A percentile compares a stretch with the other conserved stretches of the same genome.
Evolutionary conservation across 2,888 invertebrate genomes (phyloP).

Genomic region (Hypomecis atomaria): DNA sequence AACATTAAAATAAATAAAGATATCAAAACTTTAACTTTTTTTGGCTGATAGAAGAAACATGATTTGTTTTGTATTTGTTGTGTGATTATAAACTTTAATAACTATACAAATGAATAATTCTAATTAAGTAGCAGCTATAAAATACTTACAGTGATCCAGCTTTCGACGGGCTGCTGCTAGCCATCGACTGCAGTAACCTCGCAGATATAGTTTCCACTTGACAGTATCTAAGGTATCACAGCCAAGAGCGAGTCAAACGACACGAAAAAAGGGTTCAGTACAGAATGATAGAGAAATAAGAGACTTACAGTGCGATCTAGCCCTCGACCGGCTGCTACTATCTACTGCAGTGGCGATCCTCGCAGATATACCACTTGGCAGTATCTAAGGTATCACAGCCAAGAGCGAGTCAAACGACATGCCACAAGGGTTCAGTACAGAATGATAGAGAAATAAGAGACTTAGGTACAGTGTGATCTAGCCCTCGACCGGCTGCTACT

Average conservation of each 20-base stretch:
- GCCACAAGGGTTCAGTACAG: constrained; percentile 17
- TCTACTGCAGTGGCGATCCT: background rate
- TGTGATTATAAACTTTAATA: too few relatives aligned
- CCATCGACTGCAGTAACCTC: background rate
- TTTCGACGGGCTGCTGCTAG: constrained; percentile 5
- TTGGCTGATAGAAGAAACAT: too few relatives aligned
- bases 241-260: constrained; percentile 3
- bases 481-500: too few relatives aligned
- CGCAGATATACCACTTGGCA: constrained; percentile 7
- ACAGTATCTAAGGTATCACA: constrained; percentile 19
- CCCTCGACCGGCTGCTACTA: constrained; percentile 22
- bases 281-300: too few relatives aligned
- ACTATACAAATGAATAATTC: too few relatives aligned
- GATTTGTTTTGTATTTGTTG: too few relatives aligned
- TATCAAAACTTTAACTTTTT: too few relatives aligned
- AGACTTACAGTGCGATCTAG: constrained; percentile 13
- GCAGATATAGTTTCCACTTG: constrained; percentile 7
- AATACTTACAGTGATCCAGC: constrained; percentile 1
- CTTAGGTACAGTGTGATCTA: too few relatives aligned
- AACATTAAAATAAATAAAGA: too few relatives aligned
- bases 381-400: constrained; percentile 19
- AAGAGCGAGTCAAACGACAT: background rate
- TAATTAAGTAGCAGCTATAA: too few relatives aligned
- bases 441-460: too few relatives aligned
- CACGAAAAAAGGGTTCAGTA: constrained; percentile 13